These are phyloP conservation scores for Pristionchus mayeri DNA, from an alignment of 2,888 invertebrate species.

Conservation along the genomic window DNA sequence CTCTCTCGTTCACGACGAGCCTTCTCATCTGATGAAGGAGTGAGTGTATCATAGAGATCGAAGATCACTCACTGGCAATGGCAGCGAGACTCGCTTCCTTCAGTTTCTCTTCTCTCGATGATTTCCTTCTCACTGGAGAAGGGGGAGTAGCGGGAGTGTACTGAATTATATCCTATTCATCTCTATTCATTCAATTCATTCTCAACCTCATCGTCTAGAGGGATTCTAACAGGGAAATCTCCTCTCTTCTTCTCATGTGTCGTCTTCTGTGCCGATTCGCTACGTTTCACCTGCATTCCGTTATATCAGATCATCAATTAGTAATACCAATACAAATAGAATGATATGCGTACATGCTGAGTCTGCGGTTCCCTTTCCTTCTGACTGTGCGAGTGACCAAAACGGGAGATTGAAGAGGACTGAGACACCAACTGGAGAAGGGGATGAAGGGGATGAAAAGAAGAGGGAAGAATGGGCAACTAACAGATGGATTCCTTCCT, in stretches of 20 bases:
- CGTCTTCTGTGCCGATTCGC: constrained; percentile 18
- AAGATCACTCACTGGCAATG: constrained; percentile 21
- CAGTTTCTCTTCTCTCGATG: constrained; percentile 29
- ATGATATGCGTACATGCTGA: too few relatives aligned
- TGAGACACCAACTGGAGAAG: not conserved
- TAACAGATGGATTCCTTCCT: not conserved
- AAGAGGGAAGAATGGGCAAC: not conserved
- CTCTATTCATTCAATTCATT: not conserved
- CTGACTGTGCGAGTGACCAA: not conserved
- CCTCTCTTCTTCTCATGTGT: not conserved
- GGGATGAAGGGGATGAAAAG: too few relatives aligned
- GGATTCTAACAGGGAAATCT: constrained; percentile 22
- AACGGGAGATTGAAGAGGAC: not conserved
- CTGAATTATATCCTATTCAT: not conserved
- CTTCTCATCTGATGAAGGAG: not conserved
- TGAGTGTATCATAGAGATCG: not conserved
- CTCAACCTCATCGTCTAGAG: not conserved
- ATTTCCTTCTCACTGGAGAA: constrained; percentile 22
- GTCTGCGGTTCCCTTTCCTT: not conserved
- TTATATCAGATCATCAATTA: too few relatives aligned
- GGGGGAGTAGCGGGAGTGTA: constrained; percentile 22
- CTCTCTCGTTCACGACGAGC: constrained; percentile 2
- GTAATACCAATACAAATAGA: too few relatives aligned
- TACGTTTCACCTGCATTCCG: not conserved
- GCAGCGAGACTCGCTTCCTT: constrained; percentile 42